A percentile compares a stretch with the other conserved stretches of the same genome.
Evolutionary conservation across 64 coral and sea anemone genomes (phyloP).

Genomic region (Cladopsammia gracilis): DNA sequence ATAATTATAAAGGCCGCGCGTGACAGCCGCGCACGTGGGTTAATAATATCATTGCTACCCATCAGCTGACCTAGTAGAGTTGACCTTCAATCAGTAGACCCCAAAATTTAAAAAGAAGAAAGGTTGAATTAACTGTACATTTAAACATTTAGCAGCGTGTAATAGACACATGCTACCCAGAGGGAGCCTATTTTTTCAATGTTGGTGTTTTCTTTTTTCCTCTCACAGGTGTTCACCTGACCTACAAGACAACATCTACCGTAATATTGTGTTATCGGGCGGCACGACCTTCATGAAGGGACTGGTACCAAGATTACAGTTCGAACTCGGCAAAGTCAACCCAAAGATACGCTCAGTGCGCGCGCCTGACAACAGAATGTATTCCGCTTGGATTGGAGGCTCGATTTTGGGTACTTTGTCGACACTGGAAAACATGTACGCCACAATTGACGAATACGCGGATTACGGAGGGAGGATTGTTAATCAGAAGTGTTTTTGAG

Average conservation of each 20-base stretch:
- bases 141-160: too few species aligned
- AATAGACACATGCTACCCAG: too few species aligned
- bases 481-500: conserved; percentile 90
- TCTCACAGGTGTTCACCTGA: conserved; percentile 81
- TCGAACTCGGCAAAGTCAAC: conserved; percentile 82
- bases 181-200: too few species aligned
- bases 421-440: conserved; percentile 78
- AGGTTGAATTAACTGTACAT: too few species aligned
- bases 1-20: too few species aligned
- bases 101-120: too few species aligned
- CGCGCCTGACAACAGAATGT: conserved; percentile 82
- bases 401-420: conserved; percentile 86
- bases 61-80: too few species aligned
- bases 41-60: too few species aligned
- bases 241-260: conserved; percentile 65
- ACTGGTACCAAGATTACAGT: conserved; percentile 80
- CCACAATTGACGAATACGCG: conserved; percentile 92
- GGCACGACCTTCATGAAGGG: conserved; percentile 86
- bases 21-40: too few species aligned
- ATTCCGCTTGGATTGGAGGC: conserved; percentile 92
- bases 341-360: conserved; percentile 71
- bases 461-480: conserved; percentile 83
- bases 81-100: too few species aligned
- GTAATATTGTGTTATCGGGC: conserved; percentile 82
- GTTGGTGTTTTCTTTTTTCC: neutral